Percentiles rank a stretch among this genome's conserved stretches.
Evolutionary conservation across 2,888 invertebrate genomes (phyloP).

Genomic region (Electrophaes corylata): DNA sequence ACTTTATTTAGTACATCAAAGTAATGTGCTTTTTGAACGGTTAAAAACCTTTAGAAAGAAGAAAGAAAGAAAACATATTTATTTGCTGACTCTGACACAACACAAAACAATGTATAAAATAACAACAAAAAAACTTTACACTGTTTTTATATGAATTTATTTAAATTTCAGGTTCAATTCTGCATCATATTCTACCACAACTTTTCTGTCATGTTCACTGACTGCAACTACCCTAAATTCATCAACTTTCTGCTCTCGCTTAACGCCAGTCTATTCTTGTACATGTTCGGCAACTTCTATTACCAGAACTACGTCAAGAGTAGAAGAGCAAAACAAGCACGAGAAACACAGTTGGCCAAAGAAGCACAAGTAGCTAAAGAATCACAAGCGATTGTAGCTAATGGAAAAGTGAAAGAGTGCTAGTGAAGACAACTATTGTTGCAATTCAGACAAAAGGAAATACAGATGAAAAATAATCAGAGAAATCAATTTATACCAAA

Average conservation of each 20-base stretch:
- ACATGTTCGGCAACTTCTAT: slow-evolving; percentile 92
- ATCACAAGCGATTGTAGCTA: slow-evolving; percentile 36
- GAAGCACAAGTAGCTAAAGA: slow-evolving; percentile 28
- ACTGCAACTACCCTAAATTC: slow-evolving; percentile 88
- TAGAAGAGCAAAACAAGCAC: slow-evolving; percentile 32
- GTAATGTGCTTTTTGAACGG: too few species aligned
- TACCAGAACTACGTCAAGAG: slow-evolving; percentile 85
- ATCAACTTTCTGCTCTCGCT: slow-evolving; percentile 87
- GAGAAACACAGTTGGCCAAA: slow-evolving; percentile 19
- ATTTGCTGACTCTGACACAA: too few species aligned
- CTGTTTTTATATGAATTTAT: slow-evolving; percentile 11
- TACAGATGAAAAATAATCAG: background rate
- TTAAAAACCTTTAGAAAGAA: too few species aligned
- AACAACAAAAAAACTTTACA: too few species aligned
- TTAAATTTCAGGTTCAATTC: slow-evolving; percentile 87
- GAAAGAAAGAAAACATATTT: too few species aligned
- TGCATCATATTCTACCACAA: slow-evolving; percentile 90
- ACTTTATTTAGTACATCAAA: too few species aligned
- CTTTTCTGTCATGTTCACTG: slow-evolving; percentile 86
- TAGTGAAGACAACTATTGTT: slow-evolving; percentile 50
- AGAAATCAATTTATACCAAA: background rate
- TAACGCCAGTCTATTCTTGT: slow-evolving; percentile 89
- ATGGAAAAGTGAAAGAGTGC: slow-evolving; percentile 65
- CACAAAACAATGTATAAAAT: too few species aligned
- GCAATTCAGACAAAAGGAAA: background rate